Base-by-base conservation (phyloP, 2,113 vertebrate species). In the Muscicapa adusta region DNA sequence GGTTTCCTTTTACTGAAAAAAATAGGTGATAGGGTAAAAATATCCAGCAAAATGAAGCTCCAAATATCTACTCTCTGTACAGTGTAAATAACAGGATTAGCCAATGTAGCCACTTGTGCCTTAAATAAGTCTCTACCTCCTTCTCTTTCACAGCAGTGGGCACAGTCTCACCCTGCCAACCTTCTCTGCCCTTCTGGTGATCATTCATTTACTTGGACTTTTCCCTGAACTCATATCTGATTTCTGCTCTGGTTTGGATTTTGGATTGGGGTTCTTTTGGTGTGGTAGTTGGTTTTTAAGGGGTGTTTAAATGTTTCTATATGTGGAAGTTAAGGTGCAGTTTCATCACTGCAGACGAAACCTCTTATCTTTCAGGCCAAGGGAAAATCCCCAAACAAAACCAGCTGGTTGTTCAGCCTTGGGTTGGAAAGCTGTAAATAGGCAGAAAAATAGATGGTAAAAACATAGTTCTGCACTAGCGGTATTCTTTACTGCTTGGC, bases 111-210 rank as follows among this genome's bases (percentile, higher is more conserved):
- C 2, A 2, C 28, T 53, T 72, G 31, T 34, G 31, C 53, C 29
- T 50, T 24, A 56, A 48, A 6, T 29, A 3, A 33, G 19, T 34
- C 16, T 60, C 31, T 31, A 0, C 28, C 15, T 29, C 0, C 0
- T 56, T 78, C 36, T 72, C 28, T 47, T 48, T 61, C 53, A 47
- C 48, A 48, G 51, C n/a, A 56, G 13, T 29, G 20, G 70, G 20
- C 53, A 72, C 12, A 18, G 14, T 40, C 48, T 91, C 58, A 40
- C 43, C 29, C 26, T 62, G 10, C 56, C 51, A 78, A 25, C 56
- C n/a, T 43, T 58, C 51, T 29, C 29, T 62, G 78, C 25, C 42
- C 19, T 78, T 73, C 42, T 63, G 33, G 51, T 75, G 45, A 83
- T 85, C 50, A 34, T 57, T 88, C 50, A 73, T 77, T 83, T 79